Evolutionary conservation across 2,888 invertebrate species (phyloP).

Genomic region (Campoletis raptor): DNA sequence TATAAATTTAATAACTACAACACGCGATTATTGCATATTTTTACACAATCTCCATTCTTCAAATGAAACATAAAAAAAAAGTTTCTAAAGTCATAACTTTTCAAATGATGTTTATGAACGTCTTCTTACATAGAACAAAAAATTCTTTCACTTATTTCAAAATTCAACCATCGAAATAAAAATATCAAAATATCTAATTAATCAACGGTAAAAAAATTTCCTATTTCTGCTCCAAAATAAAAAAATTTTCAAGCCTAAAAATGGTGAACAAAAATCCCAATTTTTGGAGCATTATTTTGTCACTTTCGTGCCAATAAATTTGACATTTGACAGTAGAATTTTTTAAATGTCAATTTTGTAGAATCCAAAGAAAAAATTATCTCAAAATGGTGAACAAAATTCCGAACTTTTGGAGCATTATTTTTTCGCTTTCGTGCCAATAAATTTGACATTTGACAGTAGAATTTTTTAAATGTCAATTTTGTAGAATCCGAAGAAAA

Average conservation of each 20-base stretch:
- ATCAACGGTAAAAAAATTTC: background rate
- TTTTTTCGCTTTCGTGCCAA: background rate
- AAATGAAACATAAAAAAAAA: slow-evolving; percentile 1
- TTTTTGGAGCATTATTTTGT: background rate
- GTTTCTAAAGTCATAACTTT: background rate
- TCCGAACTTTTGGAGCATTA: background rate
- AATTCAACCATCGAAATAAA: background rate
- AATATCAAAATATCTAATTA: background rate
- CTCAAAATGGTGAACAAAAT: background rate
- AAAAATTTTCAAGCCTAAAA: background rate
- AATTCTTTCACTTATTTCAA: background rate
- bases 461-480: background rate
- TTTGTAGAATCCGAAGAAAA: too few species aligned
- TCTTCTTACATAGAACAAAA: background rate
- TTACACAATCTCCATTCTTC: slow-evolving; percentile 1
- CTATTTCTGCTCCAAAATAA: background rate
- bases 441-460: background rate
- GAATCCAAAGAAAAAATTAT: too few species aligned
- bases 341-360: background rate
- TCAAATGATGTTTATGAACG: background rate
- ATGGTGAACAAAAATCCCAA: background rate
- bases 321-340: background rate
- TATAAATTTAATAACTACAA: slow-evolving; percentile 9
- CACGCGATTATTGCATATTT: slow-evolving; percentile 14
- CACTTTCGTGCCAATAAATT: background rate